Evolutionary conservation across 2,888 invertebrate species (phyloP).

Genomic region (Phyto melanocephala): DNA sequence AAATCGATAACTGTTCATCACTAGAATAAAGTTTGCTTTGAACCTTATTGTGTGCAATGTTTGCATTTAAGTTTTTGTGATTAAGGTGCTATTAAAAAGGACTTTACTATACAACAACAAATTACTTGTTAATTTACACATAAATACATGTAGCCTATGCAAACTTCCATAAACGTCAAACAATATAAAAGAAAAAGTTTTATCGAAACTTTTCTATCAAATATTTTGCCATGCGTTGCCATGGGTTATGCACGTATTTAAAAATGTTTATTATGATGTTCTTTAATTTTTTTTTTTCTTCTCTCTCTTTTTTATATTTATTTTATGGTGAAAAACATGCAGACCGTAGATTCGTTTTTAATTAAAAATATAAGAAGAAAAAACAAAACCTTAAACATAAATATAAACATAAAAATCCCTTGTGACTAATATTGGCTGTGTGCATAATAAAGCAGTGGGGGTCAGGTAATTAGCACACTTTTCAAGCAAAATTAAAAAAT

Average conservation of each 20-base stretch:
- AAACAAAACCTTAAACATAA: conserved; percentile 7
- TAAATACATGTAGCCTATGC: not conserved
- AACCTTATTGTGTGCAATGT: not conserved
- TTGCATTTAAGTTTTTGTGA: not conserved
- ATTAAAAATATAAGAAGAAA: conserved; percentile 15
- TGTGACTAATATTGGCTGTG: conserved; percentile 27
- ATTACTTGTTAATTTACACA: not conserved
- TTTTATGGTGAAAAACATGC: conserved; percentile 47
- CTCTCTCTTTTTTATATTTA: not conserved
- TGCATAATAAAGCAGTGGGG: not conserved
- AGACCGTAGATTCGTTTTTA: conserved; percentile 49
- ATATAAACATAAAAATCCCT: conserved; percentile 34
- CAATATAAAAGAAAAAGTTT: conserved; percentile 35
- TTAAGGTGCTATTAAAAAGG: conserved; percentile 7
- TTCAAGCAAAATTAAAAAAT: not conserved
- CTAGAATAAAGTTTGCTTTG: not conserved
- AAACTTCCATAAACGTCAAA: conserved; percentile 12
- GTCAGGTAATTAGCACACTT: not conserved
- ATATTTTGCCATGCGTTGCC: conserved; percentile 38
- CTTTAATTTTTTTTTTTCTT: not conserved
- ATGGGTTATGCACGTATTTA: conserved; percentile 15
- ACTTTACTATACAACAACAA: not conserved
- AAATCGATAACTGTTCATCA: not conserved
- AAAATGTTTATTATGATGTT: conserved; percentile 9
- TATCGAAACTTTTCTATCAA: conserved; percentile 57